A percentile compares a stretch with the other conserved stretches of the same genome.
phyloP scores from a whole-genome alignment of 2,113 vertebrate genomes.

The Pachycephala philippinensis region DNA sequence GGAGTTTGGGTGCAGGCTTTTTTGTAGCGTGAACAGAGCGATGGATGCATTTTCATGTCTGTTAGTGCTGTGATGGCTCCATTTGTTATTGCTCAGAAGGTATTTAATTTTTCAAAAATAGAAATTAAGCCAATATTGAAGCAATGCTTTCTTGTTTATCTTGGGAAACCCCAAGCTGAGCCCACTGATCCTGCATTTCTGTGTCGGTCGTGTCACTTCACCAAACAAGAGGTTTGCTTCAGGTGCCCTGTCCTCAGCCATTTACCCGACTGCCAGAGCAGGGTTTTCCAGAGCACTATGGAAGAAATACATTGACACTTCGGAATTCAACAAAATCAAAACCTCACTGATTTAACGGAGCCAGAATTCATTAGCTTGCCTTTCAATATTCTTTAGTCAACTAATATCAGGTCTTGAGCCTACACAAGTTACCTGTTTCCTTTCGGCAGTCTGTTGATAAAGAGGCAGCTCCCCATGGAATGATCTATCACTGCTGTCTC shows the following conservation, averaged over 20 bases:
- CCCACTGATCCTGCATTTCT: neutral
- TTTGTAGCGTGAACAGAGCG: neutral
- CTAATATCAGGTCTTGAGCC: neutral
- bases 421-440: accelerated
- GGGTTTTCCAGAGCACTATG: neutral
- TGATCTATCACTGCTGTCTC: neutral
- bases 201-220: neutral
- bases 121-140: neutral
- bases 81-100: constrained; percentile 3
- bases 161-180: neutral
- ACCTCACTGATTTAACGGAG: neutral
- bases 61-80: neutral
- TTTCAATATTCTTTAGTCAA: neutral
- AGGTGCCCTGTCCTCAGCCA: neutral
- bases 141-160: neutral
- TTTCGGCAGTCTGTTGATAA: neutral
- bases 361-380: neutral
- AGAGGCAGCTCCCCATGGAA: neutral
- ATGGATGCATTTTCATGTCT: constrained; percentile 34
- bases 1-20: constrained; percentile 53
- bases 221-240: neutral
- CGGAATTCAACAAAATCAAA: neutral
- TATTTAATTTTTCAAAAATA: neutral
- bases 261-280: accelerated
- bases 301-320: neutral